These are phyloP conservation scores for Suillia variegata DNA, from an alignment of 2,888 invertebrate species.

Conservation along the genomic window DNA sequence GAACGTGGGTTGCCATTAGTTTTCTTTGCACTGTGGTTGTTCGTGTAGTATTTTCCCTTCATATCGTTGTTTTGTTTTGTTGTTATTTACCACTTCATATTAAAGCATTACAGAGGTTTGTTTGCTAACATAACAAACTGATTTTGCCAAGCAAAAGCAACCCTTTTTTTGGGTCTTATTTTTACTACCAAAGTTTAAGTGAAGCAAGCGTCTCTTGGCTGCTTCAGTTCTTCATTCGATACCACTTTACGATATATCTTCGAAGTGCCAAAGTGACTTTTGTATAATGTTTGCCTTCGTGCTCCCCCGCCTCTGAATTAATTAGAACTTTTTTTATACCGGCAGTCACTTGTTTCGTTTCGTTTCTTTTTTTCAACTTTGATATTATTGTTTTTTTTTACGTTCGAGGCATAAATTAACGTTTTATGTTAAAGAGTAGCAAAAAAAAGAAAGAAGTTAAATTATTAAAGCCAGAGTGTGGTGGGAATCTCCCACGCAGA, in stretches of 20 bases:
- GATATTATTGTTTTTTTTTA: conserved; percentile 11
- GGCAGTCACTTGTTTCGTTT: conserved; percentile 4
- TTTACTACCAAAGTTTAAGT: background rate
- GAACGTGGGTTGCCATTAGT: background rate
- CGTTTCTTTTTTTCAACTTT: background rate
- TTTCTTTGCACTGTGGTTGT: background rate
- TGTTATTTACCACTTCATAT: conserved; percentile 2
- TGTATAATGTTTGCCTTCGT: too few species aligned
- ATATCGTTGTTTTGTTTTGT: background rate
- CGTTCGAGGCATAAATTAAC: background rate
- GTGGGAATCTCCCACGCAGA: conserved; percentile 26
- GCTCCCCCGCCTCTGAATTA: conserved; percentile 4
- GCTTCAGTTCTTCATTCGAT: too few species aligned
- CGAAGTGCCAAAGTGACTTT: too few species aligned
- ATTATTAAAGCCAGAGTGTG: background rate
- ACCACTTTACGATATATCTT: too few species aligned
- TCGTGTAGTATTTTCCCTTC: too few species aligned
- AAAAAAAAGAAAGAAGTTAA: background rate
- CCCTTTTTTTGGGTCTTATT: background rate
- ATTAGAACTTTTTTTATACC: background rate
- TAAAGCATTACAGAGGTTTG: background rate
- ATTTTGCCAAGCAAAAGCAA: background rate
- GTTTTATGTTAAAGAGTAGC: background rate
- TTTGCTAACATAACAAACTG: background rate
- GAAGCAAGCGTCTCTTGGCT: too few species aligned